Evolutionary conservation across 1,140 invertebrate species (phyloP).

Genomic region (Lordiphosa mommai): DNA sequence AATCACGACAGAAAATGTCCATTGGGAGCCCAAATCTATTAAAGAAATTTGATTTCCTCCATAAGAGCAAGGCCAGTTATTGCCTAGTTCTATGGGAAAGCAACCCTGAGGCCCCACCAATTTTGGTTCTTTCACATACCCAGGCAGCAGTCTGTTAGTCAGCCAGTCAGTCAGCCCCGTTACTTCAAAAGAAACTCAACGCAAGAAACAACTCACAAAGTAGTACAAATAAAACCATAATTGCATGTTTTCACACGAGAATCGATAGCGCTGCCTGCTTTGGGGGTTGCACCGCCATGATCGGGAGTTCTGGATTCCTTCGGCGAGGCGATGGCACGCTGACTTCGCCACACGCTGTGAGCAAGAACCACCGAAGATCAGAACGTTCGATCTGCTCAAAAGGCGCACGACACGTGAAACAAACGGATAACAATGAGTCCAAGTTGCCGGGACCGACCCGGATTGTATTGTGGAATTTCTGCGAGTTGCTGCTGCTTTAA

Average conservation of each 20-base stretch:
- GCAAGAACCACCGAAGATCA: slow-evolving; percentile 24
- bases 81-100: not conserved
- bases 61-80: too few relatives aligned
- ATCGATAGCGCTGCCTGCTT: slow-evolving; percentile 38
- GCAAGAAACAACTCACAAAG: slow-evolving; percentile 16
- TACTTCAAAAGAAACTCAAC: slow-evolving; percentile 1
- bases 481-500: not conserved
- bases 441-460: not conserved
- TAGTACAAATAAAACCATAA: slow-evolving; percentile 67
- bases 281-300: slow-evolving; percentile 37
- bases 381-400: slow-evolving; percentile 31
- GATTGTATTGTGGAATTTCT: slow-evolving; percentile 2
- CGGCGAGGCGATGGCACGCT: slow-evolving; percentile 16
- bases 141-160: not conserved
- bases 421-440: slow-evolving; percentile 18
- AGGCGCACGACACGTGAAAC: slow-evolving; percentile 5
- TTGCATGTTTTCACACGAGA: slow-evolving; percentile 74
- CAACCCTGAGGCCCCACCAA: slow-evolving; percentile 4
- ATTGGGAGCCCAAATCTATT: too few relatives aligned
- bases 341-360: slow-evolving; percentile 41
- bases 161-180: too few relatives aligned
- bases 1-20: too few relatives aligned
- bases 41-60: too few relatives aligned
- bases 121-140: slow-evolving; percentile 1
- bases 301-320: slow-evolving; percentile 25